Base-by-base conservation (phyloP, 2,797 vertebrate species). In the Malacoctenus gilli region DNA sequence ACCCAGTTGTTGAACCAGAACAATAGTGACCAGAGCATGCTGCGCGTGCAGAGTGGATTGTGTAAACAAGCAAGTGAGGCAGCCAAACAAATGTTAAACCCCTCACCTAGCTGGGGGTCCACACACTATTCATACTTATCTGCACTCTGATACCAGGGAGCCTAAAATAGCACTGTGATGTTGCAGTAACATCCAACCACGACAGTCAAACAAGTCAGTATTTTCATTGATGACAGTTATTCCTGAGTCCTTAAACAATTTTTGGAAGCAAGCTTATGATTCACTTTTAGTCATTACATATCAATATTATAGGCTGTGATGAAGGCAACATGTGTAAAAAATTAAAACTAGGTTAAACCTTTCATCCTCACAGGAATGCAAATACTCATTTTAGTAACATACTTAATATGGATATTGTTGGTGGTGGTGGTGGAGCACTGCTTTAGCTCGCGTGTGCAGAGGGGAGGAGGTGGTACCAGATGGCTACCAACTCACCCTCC, bases 1-100 rank as follows among this genome's bases (percentile, higher is more conserved):
- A 68, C 69, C 61, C 64, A 70, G 53, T 58, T 67, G 62, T 52
- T 76, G 54, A 77, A 48, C 57, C 57, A 63, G 76, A 78, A 84
- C 60, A 81, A 75, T 65, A 28, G 61, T 43, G 41, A 50, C 46
- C 15, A 51, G 60, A 77, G 52, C 63, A 70, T 70, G 54, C 35
- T 51, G 47, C 43, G 57, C 38, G 9, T 66, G 67, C 51, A 44
- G 36, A 2, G 36, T 49, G 53, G 53, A 60, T 19, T 52, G 37
- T 44, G 31, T 40, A 28, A 12, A 5, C 13, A n/a, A 41, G 30
- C 18, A 31, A 22, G 4, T 10, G 19, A 20, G 15, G n/a, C n/a
- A n/a, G n/a, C n/a, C n/a, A 28, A 2, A 28, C 1, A 28, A 28
- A 54, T 25, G 46, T 10, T 38, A 23, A 32, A 54, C 39, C 20